Evolutionary conservation across 2,113 vertebrate genomes (phyloP).

Genomic region (Diadophis punctatus): DNA sequence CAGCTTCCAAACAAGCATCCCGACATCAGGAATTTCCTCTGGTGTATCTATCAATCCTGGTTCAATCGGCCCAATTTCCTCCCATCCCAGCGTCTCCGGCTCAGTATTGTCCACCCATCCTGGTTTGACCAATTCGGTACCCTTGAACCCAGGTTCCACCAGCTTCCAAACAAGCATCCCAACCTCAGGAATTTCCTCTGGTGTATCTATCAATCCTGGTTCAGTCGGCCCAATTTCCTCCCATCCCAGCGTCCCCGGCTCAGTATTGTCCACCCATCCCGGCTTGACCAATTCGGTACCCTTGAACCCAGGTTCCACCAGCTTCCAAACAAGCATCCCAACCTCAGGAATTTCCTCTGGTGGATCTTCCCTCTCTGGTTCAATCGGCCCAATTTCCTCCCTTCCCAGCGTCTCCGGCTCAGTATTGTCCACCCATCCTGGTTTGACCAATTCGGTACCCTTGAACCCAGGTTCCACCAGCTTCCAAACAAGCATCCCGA

Average conservation of each 20-base stretch:
- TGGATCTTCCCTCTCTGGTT: not conserved
- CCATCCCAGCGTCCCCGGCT: not conserved
- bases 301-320: not conserved
- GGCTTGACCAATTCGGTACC: not conserved
- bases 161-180: not conserved
- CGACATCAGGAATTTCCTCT: not conserved
- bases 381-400: not conserved
- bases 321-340: not conserved
- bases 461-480: not conserved
- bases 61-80: not conserved
- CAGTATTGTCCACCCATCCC: not conserved
- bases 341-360: not conserved
- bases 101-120: not conserved
- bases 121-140: not conserved
- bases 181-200: not conserved
- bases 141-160: not conserved
- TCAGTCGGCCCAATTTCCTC: not conserved
- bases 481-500: not conserved
- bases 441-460: not conserved
- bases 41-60: not conserved
- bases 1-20: not conserved
- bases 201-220: not conserved
- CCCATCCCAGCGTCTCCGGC: accelerated
- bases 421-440: accelerated
- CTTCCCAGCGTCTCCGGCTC: accelerated